Percentiles rank a stretch among this genome's conserved stretches.
Evolutionary conservation across 2,888 invertebrate genomes (phyloP).

Genomic region (Ashinkailepas kermadecensis): DNA sequence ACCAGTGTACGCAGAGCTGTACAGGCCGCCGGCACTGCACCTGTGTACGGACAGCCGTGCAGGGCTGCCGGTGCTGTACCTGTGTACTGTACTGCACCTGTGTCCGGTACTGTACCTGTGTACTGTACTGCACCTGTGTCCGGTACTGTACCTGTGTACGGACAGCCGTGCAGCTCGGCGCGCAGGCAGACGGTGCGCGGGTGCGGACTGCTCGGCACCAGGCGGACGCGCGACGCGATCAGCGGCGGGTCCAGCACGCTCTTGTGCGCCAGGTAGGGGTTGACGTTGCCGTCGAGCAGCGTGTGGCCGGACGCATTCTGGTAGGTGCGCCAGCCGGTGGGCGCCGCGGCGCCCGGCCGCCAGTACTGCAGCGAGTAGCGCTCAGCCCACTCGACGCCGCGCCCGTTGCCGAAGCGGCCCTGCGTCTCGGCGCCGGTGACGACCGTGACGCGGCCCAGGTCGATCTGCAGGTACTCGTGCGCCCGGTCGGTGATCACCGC

Average conservation of each 20-base stretch:
- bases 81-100: too few species aligned
- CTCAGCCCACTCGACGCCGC: conserved; percentile 31
- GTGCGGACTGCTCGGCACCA: conserved; percentile 47
- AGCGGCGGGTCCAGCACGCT: conserved; percentile 46
- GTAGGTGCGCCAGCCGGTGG: conserved; percentile 27
- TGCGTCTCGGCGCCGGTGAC: conserved; percentile 32
- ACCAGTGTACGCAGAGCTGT: too few species aligned
- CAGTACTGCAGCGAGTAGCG: conserved; percentile 30
- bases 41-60: too few species aligned
- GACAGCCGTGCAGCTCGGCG: conserved; percentile 50
- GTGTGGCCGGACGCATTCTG: conserved; percentile 28
- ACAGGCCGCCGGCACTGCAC: too few species aligned
- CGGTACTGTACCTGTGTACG: conserved; percentile 42
- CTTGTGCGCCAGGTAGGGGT: conserved; percentile 46
- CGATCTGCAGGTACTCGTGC: conserved; percentile 31
- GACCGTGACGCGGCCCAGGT: conserved; percentile 28
- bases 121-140: too few species aligned
- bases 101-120: too few species aligned
- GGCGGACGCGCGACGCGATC: conserved; percentile 46
- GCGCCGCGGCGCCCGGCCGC: conserved; percentile 26
- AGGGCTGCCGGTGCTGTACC: too few species aligned
- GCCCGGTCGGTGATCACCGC: conserved; percentile 25
- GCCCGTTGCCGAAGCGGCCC: conserved; percentile 31
- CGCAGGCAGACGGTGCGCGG: conserved; percentile 49
- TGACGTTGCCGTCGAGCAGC: conserved; percentile 43